A percentile compares a stretch with the other conserved stretches of the same genome.
These are phyloP conservation scores for Drosophila baimaii DNA, from an alignment of 1,140 invertebrate genomes.

Conservation along the genomic window DNA sequence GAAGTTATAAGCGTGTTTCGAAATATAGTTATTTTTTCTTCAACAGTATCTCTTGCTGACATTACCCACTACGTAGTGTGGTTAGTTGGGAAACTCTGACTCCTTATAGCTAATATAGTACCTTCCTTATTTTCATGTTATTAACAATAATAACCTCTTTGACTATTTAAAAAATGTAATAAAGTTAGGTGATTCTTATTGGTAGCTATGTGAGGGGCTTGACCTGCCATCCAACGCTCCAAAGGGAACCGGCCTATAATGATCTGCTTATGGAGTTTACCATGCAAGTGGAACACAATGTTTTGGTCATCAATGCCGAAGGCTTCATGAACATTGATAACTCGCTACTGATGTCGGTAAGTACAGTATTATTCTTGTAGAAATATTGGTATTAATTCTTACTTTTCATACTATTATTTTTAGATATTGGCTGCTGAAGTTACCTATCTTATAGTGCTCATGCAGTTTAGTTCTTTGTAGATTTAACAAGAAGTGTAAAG, in stretches of 20 bases:
- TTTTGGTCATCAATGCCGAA: slow-evolving; percentile 58
- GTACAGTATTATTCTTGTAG: not conserved
- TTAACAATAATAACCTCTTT: too few species aligned
- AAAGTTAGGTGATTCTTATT: slow-evolving; percentile 6
- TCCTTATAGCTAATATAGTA: too few species aligned
- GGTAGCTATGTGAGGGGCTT: slow-evolving; percentile 57
- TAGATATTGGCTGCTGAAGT: slow-evolving; percentile 73
- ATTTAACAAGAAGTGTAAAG: not conserved
- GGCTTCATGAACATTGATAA: slow-evolving; percentile 69
- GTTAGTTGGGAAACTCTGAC: too few species aligned
- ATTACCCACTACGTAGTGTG: too few species aligned
- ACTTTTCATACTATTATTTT: not conserved
- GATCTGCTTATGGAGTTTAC: slow-evolving; percentile 54
- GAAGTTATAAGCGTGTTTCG: too few species aligned
- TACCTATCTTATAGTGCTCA: slow-evolving; percentile 65
- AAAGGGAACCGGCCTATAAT: slow-evolving; percentile 42
- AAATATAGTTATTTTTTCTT: too few species aligned
- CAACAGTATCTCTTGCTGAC: too few species aligned
- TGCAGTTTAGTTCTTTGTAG: slow-evolving; percentile 67
- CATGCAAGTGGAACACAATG: slow-evolving; percentile 72
- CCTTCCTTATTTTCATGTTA: too few species aligned
- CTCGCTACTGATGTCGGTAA: slow-evolving; percentile 67
- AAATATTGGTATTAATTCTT: too few species aligned
- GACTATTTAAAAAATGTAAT: too few species aligned
- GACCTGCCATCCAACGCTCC: slow-evolving; percentile 26